Conservation (phyloP, 1,140 invertebrate species). For the Musca domestica region DNA sequence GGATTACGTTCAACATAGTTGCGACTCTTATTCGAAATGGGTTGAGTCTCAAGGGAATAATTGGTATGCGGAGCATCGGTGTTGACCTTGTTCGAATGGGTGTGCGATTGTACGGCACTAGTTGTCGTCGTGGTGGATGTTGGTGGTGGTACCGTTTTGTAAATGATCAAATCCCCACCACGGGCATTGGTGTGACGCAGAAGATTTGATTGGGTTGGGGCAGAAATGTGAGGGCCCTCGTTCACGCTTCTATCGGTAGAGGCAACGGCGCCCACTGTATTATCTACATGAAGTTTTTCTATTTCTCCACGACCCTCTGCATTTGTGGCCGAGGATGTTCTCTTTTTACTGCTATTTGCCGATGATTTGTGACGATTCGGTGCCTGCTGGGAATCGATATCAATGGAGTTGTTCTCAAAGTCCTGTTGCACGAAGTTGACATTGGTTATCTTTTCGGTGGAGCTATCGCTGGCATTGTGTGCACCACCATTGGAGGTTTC, state of each 20-base stretch:
- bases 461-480: constrained; percentile 27
- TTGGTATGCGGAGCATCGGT: constrained; percentile 30
- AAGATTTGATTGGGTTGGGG: neutral
- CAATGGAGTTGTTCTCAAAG: constrained; percentile 52
- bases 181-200: neutral
- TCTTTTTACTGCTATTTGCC: constrained; percentile 9
- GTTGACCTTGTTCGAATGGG: constrained; percentile 42
- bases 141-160: constrained; percentile 47
- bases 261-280: constrained; percentile 30
- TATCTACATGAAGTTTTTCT: constrained; percentile 30
- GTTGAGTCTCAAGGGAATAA: constrained; percentile 17
- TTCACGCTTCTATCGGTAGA: neutral
- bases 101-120: neutral
- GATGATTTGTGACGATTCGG: constrained; percentile 6
- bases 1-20: constrained; percentile 18
- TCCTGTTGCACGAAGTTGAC: constrained; percentile 40
- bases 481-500: neutral
- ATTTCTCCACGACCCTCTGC: neutral
- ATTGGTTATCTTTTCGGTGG: constrained; percentile 38
- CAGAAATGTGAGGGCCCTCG: neutral
- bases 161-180: constrained; percentile 32
- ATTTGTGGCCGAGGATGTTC: neutral
- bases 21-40: constrained; percentile 25
- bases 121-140: constrained; percentile 41
- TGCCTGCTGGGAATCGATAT: constrained; percentile 43